Conservation (phyloP, 2,888 invertebrate genomes). For the Melolontha melolontha region DNA sequence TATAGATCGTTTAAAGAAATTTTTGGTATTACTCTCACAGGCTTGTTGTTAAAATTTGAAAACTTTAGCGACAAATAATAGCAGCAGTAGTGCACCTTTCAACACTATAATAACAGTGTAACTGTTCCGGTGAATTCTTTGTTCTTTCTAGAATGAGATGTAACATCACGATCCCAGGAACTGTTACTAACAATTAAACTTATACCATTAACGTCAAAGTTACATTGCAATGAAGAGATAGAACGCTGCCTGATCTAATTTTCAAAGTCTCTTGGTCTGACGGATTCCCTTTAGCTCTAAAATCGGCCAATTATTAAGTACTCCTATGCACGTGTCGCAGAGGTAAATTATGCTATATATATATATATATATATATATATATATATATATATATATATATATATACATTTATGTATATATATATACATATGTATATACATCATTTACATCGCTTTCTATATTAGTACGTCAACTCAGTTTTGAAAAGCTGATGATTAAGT, state of each 20-base stretch:
- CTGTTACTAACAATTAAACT: slow-evolving; percentile 52
- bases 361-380: too few relatives aligned
- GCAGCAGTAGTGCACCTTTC: neutral
- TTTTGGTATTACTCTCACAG: too few relatives aligned
- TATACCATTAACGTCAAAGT: slow-evolving; percentile 53
- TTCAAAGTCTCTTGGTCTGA: slow-evolving; percentile 19
- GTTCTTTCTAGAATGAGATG: slow-evolving; percentile 44
- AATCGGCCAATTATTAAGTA: slow-evolving; percentile 31
- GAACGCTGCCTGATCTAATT: slow-evolving; percentile 32
- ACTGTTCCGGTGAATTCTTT: slow-evolving; percentile 39
- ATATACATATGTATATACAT: too few relatives aligned
- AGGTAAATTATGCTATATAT: too few relatives aligned
- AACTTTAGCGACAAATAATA: neutral
- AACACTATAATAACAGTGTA: neutral
- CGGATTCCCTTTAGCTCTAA: slow-evolving; percentile 22
- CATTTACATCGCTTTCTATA: too few relatives aligned
- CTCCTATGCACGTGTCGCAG: too few relatives aligned
- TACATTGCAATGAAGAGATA: slow-evolving; percentile 19
- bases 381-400: too few relatives aligned
- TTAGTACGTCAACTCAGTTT: too few relatives aligned
- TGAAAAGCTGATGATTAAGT: too few relatives aligned
- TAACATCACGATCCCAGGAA: slow-evolving; percentile 45
- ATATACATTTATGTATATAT: too few relatives aligned
- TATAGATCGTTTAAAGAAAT: too few relatives aligned
- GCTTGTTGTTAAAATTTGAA: too few relatives aligned